Percentiles rank a stretch among this genome's conserved stretches.
These are phyloP conservation scores for Phaonia tiefii DNA, from an alignment of 2,888 invertebrate species.

Conservation along the genomic window DNA sequence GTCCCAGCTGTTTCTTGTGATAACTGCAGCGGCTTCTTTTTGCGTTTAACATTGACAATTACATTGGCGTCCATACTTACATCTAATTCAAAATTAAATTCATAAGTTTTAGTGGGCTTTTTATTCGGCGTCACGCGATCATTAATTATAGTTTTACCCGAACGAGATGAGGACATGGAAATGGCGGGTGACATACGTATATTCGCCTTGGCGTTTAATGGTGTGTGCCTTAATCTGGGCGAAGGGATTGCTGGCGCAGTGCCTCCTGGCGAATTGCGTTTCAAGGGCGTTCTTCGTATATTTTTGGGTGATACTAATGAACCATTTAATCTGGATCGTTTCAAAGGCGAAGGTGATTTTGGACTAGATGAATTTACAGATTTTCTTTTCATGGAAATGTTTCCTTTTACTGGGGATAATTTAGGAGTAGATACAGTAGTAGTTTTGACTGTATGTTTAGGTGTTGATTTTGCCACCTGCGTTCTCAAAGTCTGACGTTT, in stretches of 20 bases:
- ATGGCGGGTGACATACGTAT: slow-evolving; percentile 75
- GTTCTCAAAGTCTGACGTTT: slow-evolving; percentile 30
- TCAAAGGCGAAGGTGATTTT: slow-evolving; percentile 68
- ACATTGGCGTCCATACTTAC: slow-evolving; percentile 81
- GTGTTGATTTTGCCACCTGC: slow-evolving; percentile 36
- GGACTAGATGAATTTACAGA: slow-evolving; percentile 33
- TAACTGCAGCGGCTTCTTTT: slow-evolving; percentile 74
- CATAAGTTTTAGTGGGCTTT: slow-evolving; percentile 78
- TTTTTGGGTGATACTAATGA: slow-evolving; percentile 50
- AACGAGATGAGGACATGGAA: slow-evolving; percentile 69
- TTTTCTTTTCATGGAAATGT: slow-evolving; percentile 44
- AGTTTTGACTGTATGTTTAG: slow-evolving; percentile 30
- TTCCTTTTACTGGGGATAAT: slow-evolving; percentile 25
- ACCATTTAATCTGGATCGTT: slow-evolving; percentile 45
- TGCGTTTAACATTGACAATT: slow-evolving; percentile 79
- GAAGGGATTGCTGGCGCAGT: slow-evolving; percentile 38
- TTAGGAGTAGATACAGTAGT: slow-evolving; percentile 48
- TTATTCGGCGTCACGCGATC: slow-evolving; percentile 77
- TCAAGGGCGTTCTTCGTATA: slow-evolving; percentile 45
- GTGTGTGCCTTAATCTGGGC: slow-evolving; percentile 63
- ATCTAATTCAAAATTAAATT: slow-evolving; percentile 80
- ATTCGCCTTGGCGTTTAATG: slow-evolving; percentile 70
- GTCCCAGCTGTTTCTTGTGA: slow-evolving; percentile 43
- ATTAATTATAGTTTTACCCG: slow-evolving; percentile 78
- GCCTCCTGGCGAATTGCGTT: slow-evolving; percentile 44